Evolutionary conservation across 2,797 vertebrate species (phyloP), one percentile per base, ranked within the genome.

Genomic region (Bovichtus diacanthus): DNA sequence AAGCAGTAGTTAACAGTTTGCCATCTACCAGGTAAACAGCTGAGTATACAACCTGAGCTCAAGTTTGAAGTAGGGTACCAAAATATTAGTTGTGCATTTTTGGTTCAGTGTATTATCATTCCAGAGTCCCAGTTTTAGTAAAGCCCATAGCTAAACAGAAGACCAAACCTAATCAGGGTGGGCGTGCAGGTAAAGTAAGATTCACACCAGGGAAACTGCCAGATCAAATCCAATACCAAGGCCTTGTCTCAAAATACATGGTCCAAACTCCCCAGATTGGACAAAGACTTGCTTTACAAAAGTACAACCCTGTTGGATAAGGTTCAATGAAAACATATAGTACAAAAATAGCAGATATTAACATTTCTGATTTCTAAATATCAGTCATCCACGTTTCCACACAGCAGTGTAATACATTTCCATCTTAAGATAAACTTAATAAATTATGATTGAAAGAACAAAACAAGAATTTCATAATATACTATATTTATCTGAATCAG

Each of bases 21-120:
- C 19, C 18, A 49, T 13, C 18, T 69, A 29, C 6, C 27, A 54
- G 56, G 51, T 65, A 66, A 81, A 58, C 15, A 47, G 19, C 11
- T 43, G 23, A 58, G 23, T 44, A 38, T 19, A 65, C 53, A 58
- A 53, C 11, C 23, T 69, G 39, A 55, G n/a, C 4, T 29, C 15
- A 71, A 50, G 29, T 61, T 60, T 36, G 1, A 58, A 56, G 10
- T 19, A 36, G 7, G n/a, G n/a, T 43, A 47, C 5, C 8, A 67
- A 65, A 19, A 47, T 49, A 65, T 67, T 29, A 60, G 5, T 46
- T 58, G 23, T 55, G 4, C 9, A 31, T 23, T 21, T 50, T 65
- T 72, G 62, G 12, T 59, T 75, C 6, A 36, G 23, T 41, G 39
- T 25, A 4, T 25, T 12, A 19, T 61, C 1, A 39, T 31, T 41